Evolutionary conservation across 2,888 invertebrate species (phyloP), one percentile per base, ranked within the genome.

Genomic region (Zygogramma bicolorata): DNA sequence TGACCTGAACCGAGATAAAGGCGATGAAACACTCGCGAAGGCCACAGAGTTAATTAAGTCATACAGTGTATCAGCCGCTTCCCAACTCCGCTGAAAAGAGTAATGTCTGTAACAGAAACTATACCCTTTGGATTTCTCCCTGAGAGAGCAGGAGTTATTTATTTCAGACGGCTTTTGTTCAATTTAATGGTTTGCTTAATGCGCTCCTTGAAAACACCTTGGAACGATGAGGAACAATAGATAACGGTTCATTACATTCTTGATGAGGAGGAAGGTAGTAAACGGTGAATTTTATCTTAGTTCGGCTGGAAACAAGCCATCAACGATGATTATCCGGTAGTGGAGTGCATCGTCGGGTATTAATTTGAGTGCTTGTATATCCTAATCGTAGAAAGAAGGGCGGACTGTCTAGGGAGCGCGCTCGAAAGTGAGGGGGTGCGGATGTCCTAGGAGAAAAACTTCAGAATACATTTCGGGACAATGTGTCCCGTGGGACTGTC

Each of bases 141-240:
- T 8, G 46, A 31, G 63, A 46, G 63, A 27, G 46, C 18, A 46
- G 46, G 18, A 63, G 29, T 46, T 46, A 46, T 63, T 63, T 46
- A 63, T 63, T 63, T 29, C 20, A 10, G 63, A 15, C 3, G 15
- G 63, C 63, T 46, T 53, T 63, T 63, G 63, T 63, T 63, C n/a
- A 29, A 63, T 63, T 63, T 63, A 63, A 63, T 63, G 46, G 46
- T 46, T 63, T 31, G 46, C 46, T 40, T 20, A 63, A 53, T 53
- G 25, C 25, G 53, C 53, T 53, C 25, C 27, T 27, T 27, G 53
- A 59, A 58, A 70, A 70, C 59, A 70, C 31, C 29, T 31, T 42
- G 63, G 63, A 69, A 69, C 69, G 63, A 63, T 63, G 58, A 60
- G 46, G 46, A 60, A 60, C 67, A 66, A 66, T 66, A 67, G 60